phyloP scores from a whole-genome alignment of 1,140 invertebrate genomes.

The Apis laboriosa region DNA sequence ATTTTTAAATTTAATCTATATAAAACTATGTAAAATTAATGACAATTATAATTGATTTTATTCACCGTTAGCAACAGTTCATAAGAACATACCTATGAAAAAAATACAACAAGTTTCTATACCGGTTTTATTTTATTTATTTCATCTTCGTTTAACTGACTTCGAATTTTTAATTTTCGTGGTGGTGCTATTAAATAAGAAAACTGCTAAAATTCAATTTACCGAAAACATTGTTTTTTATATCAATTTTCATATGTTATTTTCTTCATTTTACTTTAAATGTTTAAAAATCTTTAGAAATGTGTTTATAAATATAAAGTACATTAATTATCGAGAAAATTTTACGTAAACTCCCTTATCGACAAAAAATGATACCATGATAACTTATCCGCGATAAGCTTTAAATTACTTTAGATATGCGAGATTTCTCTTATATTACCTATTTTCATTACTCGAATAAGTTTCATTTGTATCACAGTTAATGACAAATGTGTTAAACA shows the following conservation, averaged over 20 bases:
- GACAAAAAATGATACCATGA: slow-evolving; percentile 16
- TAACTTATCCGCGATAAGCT: slow-evolving; percentile 27
- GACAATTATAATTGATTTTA: slow-evolving; percentile 25
- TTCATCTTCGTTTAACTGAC: slow-evolving; percentile 27
- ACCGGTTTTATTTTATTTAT: slow-evolving; percentile 53
- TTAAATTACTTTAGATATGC: not conserved
- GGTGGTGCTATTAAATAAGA: slow-evolving; percentile 9
- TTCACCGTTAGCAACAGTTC: slow-evolving; percentile 16
- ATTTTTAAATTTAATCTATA: not conserved
- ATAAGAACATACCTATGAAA: slow-evolving; percentile 5
- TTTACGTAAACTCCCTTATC: not conserved
- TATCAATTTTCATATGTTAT: not conserved
- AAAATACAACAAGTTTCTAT: slow-evolving; percentile 52
- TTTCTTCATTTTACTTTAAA: not conserved
- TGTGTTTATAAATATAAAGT: not conserved
- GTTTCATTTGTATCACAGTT: not conserved
- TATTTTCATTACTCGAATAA: not conserved
- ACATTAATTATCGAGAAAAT: not conserved
- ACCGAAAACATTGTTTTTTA: not conserved
- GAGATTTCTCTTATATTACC: not conserved
- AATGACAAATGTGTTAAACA: not conserved
- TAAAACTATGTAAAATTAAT: not conserved
- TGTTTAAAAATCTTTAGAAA: not conserved
- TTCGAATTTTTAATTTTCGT: slow-evolving; percentile 34
- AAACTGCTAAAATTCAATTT: not conserved